Conservation (phyloP, 1,140 invertebrate species). For the Goniozus legneri region DNA sequence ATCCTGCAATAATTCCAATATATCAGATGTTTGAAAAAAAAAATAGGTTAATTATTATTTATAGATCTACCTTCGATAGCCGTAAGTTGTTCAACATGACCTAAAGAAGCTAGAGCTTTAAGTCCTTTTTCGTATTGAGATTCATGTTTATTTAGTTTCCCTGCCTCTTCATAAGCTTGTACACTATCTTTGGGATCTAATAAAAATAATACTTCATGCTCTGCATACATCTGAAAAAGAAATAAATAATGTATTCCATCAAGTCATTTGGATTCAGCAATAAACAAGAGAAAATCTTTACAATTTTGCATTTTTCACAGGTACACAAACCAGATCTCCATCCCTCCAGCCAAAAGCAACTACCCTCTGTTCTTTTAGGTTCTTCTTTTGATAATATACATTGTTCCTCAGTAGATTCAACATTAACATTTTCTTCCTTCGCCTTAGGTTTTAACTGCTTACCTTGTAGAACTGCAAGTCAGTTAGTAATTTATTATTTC, state of each 20-base stretch:
- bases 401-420: slow-evolving; percentile 17
- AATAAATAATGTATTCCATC: slow-evolving; percentile 12
- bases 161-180: slow-evolving; percentile 79
- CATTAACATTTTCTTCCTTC: slow-evolving; percentile 30
- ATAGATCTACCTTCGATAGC: slow-evolving; percentile 63
- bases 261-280: not conserved
- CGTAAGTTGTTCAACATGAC: slow-evolving; percentile 79
- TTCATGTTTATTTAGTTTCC: slow-evolving; percentile 57
- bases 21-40: slow-evolving; percentile 3
- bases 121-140: slow-evolving; percentile 74
- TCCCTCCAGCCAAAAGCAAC: slow-evolving; percentile 66
- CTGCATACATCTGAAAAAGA: slow-evolving; percentile 62
- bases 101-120: slow-evolving; percentile 71
- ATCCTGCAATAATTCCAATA: slow-evolving; percentile 57
- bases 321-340: slow-evolving; percentile 75
- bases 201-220: slow-evolving; percentile 68
- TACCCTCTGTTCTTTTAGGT: slow-evolving; percentile 22
- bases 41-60: slow-evolving; percentile 1
- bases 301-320: slow-evolving; percentile 59
- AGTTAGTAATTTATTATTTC: too few relatives aligned
- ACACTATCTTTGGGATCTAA: slow-evolving; percentile 82
- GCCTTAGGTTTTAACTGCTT: slow-evolving; percentile 9
- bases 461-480: not conserved
- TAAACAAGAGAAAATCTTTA: slow-evolving; percentile 10
- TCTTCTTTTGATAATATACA: slow-evolving; percentile 37